A percentile compares a stretch with the other conserved stretches of the same genome.
Evolutionary conservation across 2,797 vertebrate species (phyloP).

Genomic region (Chaetophractus vellerosus): DNA sequence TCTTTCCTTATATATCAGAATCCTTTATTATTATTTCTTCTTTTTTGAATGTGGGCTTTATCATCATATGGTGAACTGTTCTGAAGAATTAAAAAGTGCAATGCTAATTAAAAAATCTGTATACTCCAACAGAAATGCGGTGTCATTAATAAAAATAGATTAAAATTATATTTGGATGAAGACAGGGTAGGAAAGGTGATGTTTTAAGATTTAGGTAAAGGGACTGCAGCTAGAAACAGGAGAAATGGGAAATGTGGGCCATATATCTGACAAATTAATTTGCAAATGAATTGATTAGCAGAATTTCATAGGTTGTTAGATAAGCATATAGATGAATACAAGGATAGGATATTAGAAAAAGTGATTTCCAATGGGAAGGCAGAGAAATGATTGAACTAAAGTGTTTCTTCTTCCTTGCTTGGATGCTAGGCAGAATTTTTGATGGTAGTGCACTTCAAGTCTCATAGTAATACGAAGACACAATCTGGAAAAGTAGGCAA

Average conservation of each 20-base stretch:
- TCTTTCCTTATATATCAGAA: background rate
- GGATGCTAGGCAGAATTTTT: background rate
- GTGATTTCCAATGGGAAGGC: background rate
- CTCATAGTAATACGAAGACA: background rate
- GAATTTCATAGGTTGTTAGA: background rate
- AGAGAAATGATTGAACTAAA: background rate
- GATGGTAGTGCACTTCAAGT: background rate
- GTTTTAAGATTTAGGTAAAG: background rate
- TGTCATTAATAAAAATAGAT: background rate
- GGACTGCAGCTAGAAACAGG: background rate
- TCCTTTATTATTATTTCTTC: background rate
- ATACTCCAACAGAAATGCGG: background rate
- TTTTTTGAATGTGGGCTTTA: conserved; percentile 36
- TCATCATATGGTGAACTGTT: background rate
- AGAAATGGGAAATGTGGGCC: background rate
- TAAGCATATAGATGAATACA: background rate
- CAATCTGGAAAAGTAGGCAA: background rate
- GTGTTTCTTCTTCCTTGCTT: background rate
- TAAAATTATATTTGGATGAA: conserved; percentile 30
- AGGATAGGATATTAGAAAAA: background rate
- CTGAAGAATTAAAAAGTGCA: background rate
- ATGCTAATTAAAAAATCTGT: background rate
- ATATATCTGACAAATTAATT: background rate
- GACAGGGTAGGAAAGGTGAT: background rate
- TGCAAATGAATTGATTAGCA: background rate